Evolutionary conservation across 2,888 invertebrate genomes (phyloP), one percentile per base, ranked within the genome.

Genomic region (Odontothrips loti): DNA sequence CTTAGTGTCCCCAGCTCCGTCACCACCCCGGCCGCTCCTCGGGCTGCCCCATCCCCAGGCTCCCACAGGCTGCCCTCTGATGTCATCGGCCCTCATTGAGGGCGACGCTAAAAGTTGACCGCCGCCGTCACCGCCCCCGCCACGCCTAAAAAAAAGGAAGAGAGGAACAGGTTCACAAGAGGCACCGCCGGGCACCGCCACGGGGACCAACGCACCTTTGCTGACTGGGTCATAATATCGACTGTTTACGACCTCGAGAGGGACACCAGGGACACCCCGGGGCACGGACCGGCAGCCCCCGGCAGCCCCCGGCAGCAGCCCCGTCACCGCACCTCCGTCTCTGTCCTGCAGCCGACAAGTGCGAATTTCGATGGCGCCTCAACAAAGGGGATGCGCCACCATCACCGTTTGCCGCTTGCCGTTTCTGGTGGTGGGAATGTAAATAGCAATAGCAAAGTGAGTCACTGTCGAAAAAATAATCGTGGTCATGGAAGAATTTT

Each of bases 81-180:
- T 75, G 68, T 75, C 68, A 75, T 27, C 68, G 68, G 10, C 58
- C 6, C 34, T 43, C 34, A 43, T 43, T 43, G 34, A 43, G 34
- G 34, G 58, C 17, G 58, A 20, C 58, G 58, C 58, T 58, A 58
- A 58, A 75, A 27, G 68, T 27, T 75, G 68, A 27, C 68, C 68
- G 68, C 68, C 68, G 10, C 68, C 68, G 23, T 6, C 34, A 15
- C 58, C 68, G 27, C 23, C 34, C 34, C 34, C 34, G 34, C 34
- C 34, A 43, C 34, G 34, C 34, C 34, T 43, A 43, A 43, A 43
- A 43, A 43, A 43, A 43, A 43, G 34, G 34, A n/a, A n/a, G 34
- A 43, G 34, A 43, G 34, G 34, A 43, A 75, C 68, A 75, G 68
- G 68, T 75, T 75, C 27, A 75, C 68, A 75, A n/a, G 68, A 75